Conservation (phyloP, 2,888 invertebrate species). For the Protonemura montana region DNA sequence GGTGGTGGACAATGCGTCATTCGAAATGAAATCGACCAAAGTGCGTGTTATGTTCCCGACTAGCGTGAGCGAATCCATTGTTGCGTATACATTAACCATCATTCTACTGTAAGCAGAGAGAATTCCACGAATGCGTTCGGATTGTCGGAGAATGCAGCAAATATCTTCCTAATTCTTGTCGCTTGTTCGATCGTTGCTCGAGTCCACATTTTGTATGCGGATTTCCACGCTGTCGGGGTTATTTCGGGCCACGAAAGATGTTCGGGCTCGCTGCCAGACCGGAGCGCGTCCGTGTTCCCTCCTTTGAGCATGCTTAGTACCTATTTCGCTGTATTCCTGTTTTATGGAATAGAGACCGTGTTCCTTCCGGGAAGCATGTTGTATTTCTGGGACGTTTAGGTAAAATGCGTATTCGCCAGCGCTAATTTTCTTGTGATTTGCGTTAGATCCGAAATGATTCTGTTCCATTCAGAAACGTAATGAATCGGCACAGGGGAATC, state of each 20-base stretch:
- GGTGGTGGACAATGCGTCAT: too few relatives aligned
- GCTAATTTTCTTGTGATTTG: neutral
- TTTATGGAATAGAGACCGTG: neutral
- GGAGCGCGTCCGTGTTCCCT: neutral
- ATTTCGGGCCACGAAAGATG: neutral
- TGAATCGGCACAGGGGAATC: too few relatives aligned
- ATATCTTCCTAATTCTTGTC: neutral
- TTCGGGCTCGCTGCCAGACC: neutral
- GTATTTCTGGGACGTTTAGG: neutral
- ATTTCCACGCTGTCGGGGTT: neutral
- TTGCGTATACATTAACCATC: neutral
- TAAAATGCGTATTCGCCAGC: neutral
- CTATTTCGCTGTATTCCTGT: neutral
- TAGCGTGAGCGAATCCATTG: neutral
- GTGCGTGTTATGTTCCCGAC: neutral
- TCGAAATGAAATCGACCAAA: neutral
- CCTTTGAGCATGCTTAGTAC: neutral
- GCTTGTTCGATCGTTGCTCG: neutral
- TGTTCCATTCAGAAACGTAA: too few relatives aligned
- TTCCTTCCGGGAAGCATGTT: neutral
- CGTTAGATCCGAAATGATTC: too few relatives aligned
- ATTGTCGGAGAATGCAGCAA: neutral
- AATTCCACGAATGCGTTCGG: neutral
- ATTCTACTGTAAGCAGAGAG: neutral
- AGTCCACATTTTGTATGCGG: neutral